phyloP scores from a whole-genome alignment of 2,888 invertebrate genomes.

The Brachypalpus laphriformis region DNA sequence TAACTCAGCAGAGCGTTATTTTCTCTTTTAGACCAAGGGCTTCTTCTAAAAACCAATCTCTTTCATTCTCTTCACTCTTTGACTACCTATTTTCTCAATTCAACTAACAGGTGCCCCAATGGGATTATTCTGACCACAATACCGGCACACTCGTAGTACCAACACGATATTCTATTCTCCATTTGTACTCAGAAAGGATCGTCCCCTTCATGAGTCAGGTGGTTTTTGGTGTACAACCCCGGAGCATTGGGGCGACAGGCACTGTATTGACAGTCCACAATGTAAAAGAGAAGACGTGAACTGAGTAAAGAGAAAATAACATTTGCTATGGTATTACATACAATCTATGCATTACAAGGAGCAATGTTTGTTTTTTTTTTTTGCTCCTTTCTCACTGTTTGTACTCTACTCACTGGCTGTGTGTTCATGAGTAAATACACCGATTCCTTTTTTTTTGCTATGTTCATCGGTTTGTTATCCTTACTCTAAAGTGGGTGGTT shows the following conservation, averaged over 20 bases:
- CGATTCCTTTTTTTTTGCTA: conserved; percentile 32
- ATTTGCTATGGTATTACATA: neutral
- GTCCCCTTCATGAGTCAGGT: conserved; percentile 9
- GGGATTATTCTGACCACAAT: neutral
- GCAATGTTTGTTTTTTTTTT: conserved; percentile 16
- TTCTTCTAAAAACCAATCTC: neutral
- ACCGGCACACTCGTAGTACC: conserved; percentile 19
- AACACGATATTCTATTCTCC: neutral
- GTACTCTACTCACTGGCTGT: conserved; percentile 42
- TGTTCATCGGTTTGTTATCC: conserved; percentile 61
- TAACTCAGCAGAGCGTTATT: neutral
- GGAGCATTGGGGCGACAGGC: neutral
- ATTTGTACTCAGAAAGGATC: neutral
- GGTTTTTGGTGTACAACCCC: conserved; percentile 8
- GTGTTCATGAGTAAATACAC: conserved; percentile 49
- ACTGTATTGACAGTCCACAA: neutral
- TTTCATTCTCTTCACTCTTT: neutral
- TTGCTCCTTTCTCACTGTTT: conserved; percentile 23
- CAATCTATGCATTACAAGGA: neutral
- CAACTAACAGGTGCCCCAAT: conserved; percentile 61
- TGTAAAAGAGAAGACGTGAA: conserved; percentile 5
- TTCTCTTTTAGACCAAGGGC: conserved; percentile 48
- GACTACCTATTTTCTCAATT: conserved; percentile 10
- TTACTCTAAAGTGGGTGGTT: conserved; percentile 60
- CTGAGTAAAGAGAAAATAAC: conserved; percentile 19